phyloP scores from a whole-genome alignment of 2,113 vertebrate species.

The Capreolus pygargus region DNA sequence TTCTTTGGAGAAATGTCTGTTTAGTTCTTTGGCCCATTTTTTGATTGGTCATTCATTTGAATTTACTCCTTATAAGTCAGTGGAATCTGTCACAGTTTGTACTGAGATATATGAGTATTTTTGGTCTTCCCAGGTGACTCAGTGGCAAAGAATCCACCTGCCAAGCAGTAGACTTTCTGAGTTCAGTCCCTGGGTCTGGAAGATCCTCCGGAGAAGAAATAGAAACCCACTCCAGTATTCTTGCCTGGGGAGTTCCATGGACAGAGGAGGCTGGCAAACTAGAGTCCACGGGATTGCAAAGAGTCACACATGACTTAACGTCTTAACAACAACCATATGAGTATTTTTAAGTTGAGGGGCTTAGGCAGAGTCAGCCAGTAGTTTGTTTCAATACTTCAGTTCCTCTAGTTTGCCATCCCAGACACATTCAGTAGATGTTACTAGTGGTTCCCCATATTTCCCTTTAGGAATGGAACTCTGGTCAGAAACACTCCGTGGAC shows the following conservation, averaged over 20 bases:
- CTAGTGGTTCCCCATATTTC: background rate
- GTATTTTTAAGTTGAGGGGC: background rate
- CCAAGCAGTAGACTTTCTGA: background rate
- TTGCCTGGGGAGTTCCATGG: background rate
- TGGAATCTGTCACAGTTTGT: background rate
- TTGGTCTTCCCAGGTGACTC: background rate
- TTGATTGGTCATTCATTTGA: background rate
- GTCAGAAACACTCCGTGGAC: background rate
- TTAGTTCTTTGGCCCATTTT: too few relatives aligned
- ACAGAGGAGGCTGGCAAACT: background rate
- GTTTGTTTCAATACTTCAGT: background rate
- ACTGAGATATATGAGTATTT: background rate
- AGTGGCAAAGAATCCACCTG: background rate
- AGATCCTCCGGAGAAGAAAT: background rate
- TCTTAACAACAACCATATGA: background rate
- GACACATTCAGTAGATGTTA: background rate
- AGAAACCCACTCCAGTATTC: background rate
- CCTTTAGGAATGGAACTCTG: background rate
- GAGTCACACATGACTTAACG: background rate
- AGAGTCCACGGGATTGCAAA: background rate
- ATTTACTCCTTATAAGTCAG: background rate
- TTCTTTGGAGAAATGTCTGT: too few relatives aligned
- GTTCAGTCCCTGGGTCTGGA: background rate
- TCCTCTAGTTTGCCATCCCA: background rate
- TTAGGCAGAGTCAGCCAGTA: background rate